Percentiles rank a stretch among this genome's conserved stretches.
Evolutionary conservation across 2,797 vertebrate species (phyloP).

Genomic region (Muscicapa comitata): DNA sequence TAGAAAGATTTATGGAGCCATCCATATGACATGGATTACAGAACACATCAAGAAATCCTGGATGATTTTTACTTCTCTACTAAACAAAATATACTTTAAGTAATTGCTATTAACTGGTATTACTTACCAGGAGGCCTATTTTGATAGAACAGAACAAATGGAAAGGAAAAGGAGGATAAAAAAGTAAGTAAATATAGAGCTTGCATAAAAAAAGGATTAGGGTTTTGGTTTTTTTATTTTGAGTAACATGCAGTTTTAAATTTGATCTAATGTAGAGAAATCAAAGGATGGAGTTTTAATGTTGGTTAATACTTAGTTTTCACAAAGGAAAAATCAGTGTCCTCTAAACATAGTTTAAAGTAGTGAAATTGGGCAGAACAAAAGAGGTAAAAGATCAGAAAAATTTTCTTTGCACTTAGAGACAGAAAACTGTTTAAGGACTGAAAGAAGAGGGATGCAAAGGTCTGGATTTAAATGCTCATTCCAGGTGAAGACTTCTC

Average conservation of each 20-base stretch:
- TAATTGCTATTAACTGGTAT: conserved; percentile 1
- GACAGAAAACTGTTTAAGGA: neutral
- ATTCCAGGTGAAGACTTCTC: neutral
- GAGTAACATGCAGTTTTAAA: neutral
- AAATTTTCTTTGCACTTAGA: neutral
- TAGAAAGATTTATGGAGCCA: neutral
- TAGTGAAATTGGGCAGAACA: neutral
- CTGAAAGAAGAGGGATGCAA: neutral
- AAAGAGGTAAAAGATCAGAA: neutral
- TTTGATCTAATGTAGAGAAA: neutral
- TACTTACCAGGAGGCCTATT: neutral
- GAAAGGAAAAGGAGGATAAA: neutral
- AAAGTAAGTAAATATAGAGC: neutral
- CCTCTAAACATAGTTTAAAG: neutral
- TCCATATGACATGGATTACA: neutral
- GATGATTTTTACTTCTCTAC: neutral
- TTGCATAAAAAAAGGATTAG: neutral
- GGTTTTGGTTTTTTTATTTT: neutral
- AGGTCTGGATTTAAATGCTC: neutral
- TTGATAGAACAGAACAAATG: neutral
- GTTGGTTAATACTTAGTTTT: neutral
- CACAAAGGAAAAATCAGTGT: neutral
- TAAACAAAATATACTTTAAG: neutral
- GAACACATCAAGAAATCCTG: neutral
- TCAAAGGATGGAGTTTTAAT: neutral